Percentiles rank a stretch among this genome's conserved stretches.
Conservation (phyloP, 2,888 invertebrate genomes). For the Silvanus unidentatus region DNA sequence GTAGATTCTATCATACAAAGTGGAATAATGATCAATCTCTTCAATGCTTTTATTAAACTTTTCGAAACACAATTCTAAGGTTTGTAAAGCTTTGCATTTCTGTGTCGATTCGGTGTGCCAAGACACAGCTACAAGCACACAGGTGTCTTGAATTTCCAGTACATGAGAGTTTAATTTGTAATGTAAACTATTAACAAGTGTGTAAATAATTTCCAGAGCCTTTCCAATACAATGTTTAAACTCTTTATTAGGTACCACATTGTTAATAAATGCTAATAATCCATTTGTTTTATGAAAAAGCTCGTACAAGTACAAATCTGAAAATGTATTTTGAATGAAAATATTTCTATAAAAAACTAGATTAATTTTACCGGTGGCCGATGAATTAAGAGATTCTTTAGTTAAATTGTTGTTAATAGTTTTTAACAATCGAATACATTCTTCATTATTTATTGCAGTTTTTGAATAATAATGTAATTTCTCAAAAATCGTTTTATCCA, state of each 20-base stretch:
- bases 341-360: not conserved
- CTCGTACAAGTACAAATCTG: conserved; percentile 34
- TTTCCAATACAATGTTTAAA: conserved; percentile 28
- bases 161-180: conserved; percentile 31
- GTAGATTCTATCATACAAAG: too few species aligned
- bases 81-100: conserved; percentile 32
- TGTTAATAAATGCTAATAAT: conserved; percentile 28
- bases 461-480: not conserved
- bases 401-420: conserved; percentile 27
- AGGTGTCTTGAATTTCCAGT: conserved; percentile 29
- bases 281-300: conserved; percentile 33
- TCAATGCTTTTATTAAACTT: conserved; percentile 26
- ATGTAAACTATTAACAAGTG: conserved; percentile 35
- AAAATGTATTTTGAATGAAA: conserved; percentile 15
- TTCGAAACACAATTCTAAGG: conserved; percentile 30
- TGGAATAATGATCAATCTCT: conserved; percentile 9
- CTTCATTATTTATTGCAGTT: conserved; percentile 13
- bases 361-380: not conserved
- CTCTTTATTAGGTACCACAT: conserved; percentile 19
- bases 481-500: not conserved
- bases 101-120: conserved; percentile 22
- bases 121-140: conserved; percentile 25
- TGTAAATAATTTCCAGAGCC: conserved; percentile 34
- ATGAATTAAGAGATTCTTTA: conserved; percentile 26
- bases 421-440: conserved; percentile 22